These are phyloP conservation scores for Oreotrochilus melanogaster DNA, from an alignment of 2,113 vertebrate genomes.

Conservation along the genomic window DNA sequence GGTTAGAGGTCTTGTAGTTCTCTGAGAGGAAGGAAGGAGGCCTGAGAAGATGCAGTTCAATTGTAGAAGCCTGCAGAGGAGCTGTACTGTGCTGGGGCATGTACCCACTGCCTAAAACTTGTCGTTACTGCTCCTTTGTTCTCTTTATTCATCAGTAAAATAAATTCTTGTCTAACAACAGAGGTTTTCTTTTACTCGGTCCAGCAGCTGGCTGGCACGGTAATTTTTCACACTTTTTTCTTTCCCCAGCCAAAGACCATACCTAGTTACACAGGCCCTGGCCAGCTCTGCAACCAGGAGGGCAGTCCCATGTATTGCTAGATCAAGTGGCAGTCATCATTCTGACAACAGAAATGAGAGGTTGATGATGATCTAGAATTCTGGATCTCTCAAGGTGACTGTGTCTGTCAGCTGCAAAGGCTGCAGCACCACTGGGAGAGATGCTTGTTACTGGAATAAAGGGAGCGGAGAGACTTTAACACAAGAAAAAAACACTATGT, in stretches of 20 bases:
- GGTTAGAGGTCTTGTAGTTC: background rate
- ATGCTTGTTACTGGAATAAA: background rate
- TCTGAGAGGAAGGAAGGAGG: background rate
- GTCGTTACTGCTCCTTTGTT: background rate
- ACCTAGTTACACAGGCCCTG: background rate
- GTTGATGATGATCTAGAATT: background rate
- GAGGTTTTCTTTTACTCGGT: background rate
- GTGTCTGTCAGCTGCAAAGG: background rate
- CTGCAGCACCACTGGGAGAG: background rate
- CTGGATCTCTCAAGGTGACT: background rate
- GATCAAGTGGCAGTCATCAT: background rate
- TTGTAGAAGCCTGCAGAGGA: background rate
- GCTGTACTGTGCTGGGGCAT: background rate
- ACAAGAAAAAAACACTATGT: rapidly evolving
- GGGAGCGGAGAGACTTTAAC: background rate
- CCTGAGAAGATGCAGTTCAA: background rate
- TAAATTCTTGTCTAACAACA: background rate
- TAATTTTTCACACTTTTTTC: background rate
- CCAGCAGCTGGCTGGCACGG: background rate
- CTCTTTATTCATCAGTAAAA: background rate
- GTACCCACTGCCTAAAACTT: background rate
- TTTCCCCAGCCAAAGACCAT: background rate
- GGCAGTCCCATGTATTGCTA: background rate
- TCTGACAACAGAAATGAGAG: background rate
- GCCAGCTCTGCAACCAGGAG: background rate